Conservation (phyloP, 1,140 invertebrate genomes). For the Condylostylus longicornis region DNA sequence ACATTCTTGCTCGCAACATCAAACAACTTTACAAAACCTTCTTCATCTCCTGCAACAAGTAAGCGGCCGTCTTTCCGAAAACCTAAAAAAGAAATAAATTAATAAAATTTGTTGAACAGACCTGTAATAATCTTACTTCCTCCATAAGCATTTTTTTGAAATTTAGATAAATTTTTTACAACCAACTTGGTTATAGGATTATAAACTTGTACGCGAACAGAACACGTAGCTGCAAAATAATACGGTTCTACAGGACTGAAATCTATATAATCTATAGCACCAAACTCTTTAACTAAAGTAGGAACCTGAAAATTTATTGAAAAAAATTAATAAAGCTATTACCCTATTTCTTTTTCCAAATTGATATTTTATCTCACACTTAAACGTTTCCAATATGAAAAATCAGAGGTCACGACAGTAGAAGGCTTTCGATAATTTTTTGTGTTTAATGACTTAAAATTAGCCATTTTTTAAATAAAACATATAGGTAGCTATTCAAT, state of each 20-base stretch:
- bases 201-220: slow-evolving; percentile 81
- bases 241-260: slow-evolving; percentile 76
- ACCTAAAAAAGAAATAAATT: too few relatives aligned
- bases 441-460: slow-evolving; percentile 58
- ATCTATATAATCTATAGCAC: slow-evolving; percentile 77
- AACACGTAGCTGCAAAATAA: slow-evolving; percentile 81
- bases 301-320: slow-evolving; percentile 41
- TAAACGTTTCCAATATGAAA: slow-evolving; percentile 72
- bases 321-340: slow-evolving; percentile 9
- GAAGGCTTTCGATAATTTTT: slow-evolving; percentile 51
- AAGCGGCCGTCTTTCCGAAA: slow-evolving; percentile 77
- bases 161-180: slow-evolving; percentile 70
- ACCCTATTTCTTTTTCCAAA: slow-evolving; percentile 2
- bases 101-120: too few relatives aligned
- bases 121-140: too few relatives aligned
- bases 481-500: too few relatives aligned
- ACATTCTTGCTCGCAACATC: slow-evolving; percentile 66
- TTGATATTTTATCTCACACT: slow-evolving; percentile 40
- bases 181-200: slow-evolving; percentile 74
- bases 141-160: slow-evolving; percentile 73
- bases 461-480: slow-evolving; percentile 33
- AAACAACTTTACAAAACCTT: slow-evolving; percentile 74
- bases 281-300: slow-evolving; percentile 81
- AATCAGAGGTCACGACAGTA: slow-evolving; percentile 54
- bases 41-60: slow-evolving; percentile 74